Evolutionary conservation across 1,140 invertebrate species (phyloP), one percentile per base, ranked within the genome.

Genomic region (Cataglyphis hispanica): DNA sequence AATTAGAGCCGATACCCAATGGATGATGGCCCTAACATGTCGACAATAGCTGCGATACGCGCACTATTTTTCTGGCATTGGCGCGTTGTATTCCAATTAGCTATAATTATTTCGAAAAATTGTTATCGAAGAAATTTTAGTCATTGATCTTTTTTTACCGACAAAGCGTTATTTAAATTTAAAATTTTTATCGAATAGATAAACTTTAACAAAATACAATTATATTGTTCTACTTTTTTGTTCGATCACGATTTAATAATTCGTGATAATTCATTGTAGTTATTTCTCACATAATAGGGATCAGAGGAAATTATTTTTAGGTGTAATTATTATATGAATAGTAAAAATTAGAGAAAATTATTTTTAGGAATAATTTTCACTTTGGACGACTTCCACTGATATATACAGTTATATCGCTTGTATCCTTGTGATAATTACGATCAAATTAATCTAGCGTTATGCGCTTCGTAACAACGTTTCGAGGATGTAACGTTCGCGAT

Each of bases 1-100:
- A 83, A 83, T 83, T 70, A 83, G 25, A 11, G 53, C 53, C 53
- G n/a, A 46, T 81, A 16, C 22, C 50, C 22, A 25, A 43, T 34
- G n/a, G n/a, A 60, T 60, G 53, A 83, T 72, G 60, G 67, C 61
- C 27, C 78, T 83, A 81, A 83, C 67, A 37, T 40, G 61, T 34
- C 37, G 25, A 25, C 34, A 69, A 80, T 80, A 31, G 5, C 46
- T 43, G 5, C 16, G 25, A 22, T 50, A 69, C 4, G 2, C 11
- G 16, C 53, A 1, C 53, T 13, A 72, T 74, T 83, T 83, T 74
- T 37, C 78, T 72, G 40, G 37, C 22, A 27, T 60, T 34, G 13
- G 27, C 11, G 11, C 1, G 10, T 10, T 40, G 19, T 46, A 83
- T 83, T 83, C 61, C n/a, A 72, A n/a, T 72, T 74, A 72, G 34